These are phyloP conservation scores for Aurelia coerulea DNA, from an alignment of 30 jellyfish, hydroid and myxozoan genomes.

Conservation along the genomic window DNA sequence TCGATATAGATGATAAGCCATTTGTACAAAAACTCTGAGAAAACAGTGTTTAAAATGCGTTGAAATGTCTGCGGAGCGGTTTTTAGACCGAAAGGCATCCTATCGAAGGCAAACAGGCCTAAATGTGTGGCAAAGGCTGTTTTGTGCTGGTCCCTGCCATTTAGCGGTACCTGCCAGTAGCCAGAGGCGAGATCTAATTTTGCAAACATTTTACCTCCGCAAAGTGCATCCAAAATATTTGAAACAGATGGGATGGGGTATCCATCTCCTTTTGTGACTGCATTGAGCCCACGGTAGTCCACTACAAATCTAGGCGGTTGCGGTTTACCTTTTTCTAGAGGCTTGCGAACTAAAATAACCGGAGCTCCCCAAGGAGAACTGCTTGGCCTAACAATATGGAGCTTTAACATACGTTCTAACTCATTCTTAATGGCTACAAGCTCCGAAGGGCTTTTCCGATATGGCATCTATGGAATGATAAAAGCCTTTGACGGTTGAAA, in stretches of 20 bases:
- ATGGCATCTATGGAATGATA: no score
- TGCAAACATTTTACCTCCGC: slow-evolving; percentile 23
- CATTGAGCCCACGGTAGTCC: slow-evolving; percentile 14
- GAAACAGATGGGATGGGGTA: slow-evolving; percentile 32
- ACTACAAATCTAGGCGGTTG: slow-evolving; percentile 37
- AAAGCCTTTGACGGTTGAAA: no score
- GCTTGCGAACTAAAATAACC: background rate
- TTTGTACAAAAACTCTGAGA: slow-evolving; percentile 20
- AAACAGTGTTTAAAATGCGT: slow-evolving; percentile 41
- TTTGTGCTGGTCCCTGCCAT: slow-evolving; percentile 17
- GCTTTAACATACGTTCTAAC: background rate
- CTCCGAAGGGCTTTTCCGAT: slow-evolving; percentile 15
- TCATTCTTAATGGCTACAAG: background rate
- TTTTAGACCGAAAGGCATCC: slow-evolving; percentile 26
- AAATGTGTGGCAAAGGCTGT: slow-evolving; percentile 28
- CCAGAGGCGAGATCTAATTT: slow-evolving; percentile 30
- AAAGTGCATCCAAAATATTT: slow-evolving; percentile 2
- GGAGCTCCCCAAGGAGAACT: slow-evolving; percentile 33
- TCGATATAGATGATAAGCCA: slow-evolving; percentile 47
- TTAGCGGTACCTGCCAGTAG: slow-evolving; percentile 35
- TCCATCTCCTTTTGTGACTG: slow-evolving; percentile 35
- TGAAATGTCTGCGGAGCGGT: slow-evolving; percentile 20
- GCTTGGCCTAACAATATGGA: slow-evolving; percentile 10
- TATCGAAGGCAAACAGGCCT: background rate
- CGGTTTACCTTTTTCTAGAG: slow-evolving; percentile 21